Percentiles rank a stretch among this genome's conserved stretches.
Conservation (phyloP, 2,888 invertebrate species). For the Cosmorhoe ocellata region DNA sequence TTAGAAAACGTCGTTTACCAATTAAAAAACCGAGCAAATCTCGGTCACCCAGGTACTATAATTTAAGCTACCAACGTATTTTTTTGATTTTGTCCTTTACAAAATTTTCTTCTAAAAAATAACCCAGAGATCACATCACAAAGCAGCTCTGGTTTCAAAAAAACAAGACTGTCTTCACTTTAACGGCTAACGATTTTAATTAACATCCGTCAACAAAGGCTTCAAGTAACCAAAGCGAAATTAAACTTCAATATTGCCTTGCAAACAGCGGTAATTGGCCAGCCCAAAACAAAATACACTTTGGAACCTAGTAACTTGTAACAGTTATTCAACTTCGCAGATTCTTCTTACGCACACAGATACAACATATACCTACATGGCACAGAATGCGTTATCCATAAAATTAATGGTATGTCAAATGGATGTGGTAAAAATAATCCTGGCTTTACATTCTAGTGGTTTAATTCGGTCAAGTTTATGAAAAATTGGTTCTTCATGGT, state of each 20-base stretch:
- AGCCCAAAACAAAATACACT: conserved; percentile 49
- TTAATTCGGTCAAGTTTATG: too few species aligned
- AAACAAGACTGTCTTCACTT: conserved; percentile 22
- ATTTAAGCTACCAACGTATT: not conserved
- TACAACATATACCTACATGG: too few species aligned
- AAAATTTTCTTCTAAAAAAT: conserved; percentile 3
- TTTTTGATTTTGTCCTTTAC: not conserved
- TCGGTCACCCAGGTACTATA: too few species aligned
- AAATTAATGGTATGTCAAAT: too few species aligned
- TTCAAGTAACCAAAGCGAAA: conserved; percentile 45
- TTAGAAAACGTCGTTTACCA: too few species aligned
- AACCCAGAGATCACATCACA: conserved; percentile 9
- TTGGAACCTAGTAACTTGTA: conserved; percentile 6
- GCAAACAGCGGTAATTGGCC: conserved; percentile 59
- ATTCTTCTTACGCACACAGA: too few species aligned
- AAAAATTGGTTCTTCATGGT: too few species aligned
- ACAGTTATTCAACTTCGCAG: not conserved
- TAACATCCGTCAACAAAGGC: conserved; percentile 34
- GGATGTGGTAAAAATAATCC: too few species aligned
- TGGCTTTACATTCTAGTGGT: too few species aligned
- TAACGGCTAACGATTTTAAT: conserved; percentile 34
- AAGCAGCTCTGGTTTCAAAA: conserved; percentile 17
- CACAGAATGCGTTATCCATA: too few species aligned
- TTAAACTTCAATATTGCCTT: conserved; percentile 59
- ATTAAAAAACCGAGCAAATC: too few species aligned